These are phyloP conservation scores for Poecilobothrus nobilitatus DNA, from an alignment of 2,888 invertebrate species.

Conservation along the genomic window DNA sequence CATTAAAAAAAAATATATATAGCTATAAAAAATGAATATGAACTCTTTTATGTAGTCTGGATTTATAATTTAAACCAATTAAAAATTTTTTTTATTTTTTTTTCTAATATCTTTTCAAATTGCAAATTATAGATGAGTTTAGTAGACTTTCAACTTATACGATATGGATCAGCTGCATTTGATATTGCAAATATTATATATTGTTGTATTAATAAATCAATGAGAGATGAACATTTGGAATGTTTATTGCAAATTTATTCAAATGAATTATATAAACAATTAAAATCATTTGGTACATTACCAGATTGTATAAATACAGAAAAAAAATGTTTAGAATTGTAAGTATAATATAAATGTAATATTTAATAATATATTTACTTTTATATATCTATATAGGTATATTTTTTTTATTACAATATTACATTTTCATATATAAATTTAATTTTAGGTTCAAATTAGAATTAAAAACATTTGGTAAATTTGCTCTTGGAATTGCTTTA, in stretches of 20 bases:
- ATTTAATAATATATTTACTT: neutral
- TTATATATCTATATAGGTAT: too few species aligned
- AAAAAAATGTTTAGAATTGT: conserved; percentile 51
- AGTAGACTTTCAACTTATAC: conserved; percentile 61
- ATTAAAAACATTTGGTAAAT: conserved; percentile 54
- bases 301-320: conserved; percentile 40
- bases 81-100: conserved; percentile 16
- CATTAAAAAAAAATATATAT: too few species aligned
- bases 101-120: neutral
- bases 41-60: neutral
- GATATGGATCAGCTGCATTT: conserved; percentile 60
- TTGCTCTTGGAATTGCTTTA: conserved; percentile 59
- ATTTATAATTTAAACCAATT: neutral
- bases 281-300: conserved; percentile 48
- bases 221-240: conserved; percentile 51
- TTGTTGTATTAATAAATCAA: conserved; percentile 55
- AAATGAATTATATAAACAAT: conserved; percentile 49
- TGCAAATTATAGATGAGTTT: conserved; percentile 50
- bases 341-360: conserved; percentile 32
- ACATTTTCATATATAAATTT: conserved; percentile 11
- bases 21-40: too few species aligned
- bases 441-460: conserved; percentile 52
- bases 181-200: conserved; percentile 60
- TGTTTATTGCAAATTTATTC: conserved; percentile 54
- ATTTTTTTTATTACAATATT: too few species aligned